Base-by-base conservation (phyloP, 2,113 vertebrate genomes). In the Sardina pilchardus region DNA sequence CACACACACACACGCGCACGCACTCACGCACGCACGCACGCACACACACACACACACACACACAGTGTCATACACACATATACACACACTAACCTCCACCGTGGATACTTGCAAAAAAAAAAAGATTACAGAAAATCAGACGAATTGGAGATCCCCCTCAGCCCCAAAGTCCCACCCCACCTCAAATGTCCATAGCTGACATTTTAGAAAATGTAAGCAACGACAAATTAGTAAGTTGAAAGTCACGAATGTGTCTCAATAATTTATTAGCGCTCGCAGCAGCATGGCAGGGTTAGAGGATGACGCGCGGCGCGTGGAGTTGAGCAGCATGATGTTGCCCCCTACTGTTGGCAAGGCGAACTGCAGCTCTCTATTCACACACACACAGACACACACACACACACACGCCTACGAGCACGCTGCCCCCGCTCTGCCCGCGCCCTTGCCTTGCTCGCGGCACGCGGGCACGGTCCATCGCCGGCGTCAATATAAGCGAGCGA, bases 241-340 rank as follows among this genome's bases (percentile, higher is more conserved):
- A 83, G 71, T 90, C 87, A 90, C 6, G 42, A 85, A 88, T 85
- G 42, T 83, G 84, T 56, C 86, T 87, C 88, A 81, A 87, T 90
- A 88, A 89, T 87, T 88, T 86, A 83, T 92, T 44, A 88, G 56
- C 67, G 53, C 83, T 47, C 67, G 39, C 78, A 53, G 82, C 36
- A 84, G 53, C 44, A 34, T 30, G 26, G 48, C 34, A 16, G 26
- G 71, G 10, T 34, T 78, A 36, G 14, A 78, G 9, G 30, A 78
- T 39, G 71, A 78, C 30, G 30, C 26, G 12, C 16, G 26, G 30
- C 14, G 53, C 21, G 26, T 80, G 14, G 39, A 71, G 36, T 80
- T 26, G 9, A 21, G 44, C 85, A 93, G 93, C 90, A 92, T 90
- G 36, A 85, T 80, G 90, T 92, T 94, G 93, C 93, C 93, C 93